Percentiles rank a stretch among this genome's conserved stretches.
Evolutionary conservation across 2,888 invertebrate genomes (phyloP).

Genomic region (Microplitis manilae): DNA sequence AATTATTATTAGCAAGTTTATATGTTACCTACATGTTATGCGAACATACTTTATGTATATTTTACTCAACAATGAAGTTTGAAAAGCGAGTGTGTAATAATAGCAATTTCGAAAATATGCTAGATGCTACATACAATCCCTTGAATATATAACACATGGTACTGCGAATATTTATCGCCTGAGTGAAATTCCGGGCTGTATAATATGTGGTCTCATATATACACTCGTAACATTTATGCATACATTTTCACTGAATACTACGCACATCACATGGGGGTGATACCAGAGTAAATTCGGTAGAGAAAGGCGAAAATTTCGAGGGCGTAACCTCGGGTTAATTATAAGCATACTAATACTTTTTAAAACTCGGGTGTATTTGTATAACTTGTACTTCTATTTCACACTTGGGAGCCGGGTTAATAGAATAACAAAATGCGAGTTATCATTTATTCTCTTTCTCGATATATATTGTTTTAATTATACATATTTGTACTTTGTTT

Average conservation of each 20-base stretch:
- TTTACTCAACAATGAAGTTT: constrained; percentile 11
- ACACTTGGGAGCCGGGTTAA: constrained; percentile 36
- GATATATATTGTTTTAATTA: constrained; percentile 8
- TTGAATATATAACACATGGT: constrained; percentile 13
- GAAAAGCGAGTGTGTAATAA: constrained; percentile 34
- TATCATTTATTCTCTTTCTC: constrained; percentile 19
- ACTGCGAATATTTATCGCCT: constrained; percentile 36
- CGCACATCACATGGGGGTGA: constrained; percentile 3
- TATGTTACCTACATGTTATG: background rate
- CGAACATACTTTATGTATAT: background rate
- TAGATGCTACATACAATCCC: constrained; percentile 8
- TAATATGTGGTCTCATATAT: constrained; percentile 21
- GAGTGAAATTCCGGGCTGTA: constrained; percentile 19
- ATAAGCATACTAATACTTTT: constrained; percentile 11
- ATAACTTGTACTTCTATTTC: constrained; percentile 32
- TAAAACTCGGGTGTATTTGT: constrained; percentile 2
- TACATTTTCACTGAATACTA: constrained; percentile 1
- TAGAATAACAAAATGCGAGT: constrained; percentile 10
- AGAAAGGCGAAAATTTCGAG: constrained; percentile 22
- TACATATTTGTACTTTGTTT: background rate
- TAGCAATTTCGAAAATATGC: constrained; percentile 43
- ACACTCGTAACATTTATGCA: constrained; percentile 4
- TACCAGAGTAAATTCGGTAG: background rate
- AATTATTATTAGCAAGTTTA: background rate
- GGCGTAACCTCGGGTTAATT: constrained; percentile 28